phyloP scores from a whole-genome alignment of 2,797 vertebrate genomes.

The Spinus olivaceus region DNA sequence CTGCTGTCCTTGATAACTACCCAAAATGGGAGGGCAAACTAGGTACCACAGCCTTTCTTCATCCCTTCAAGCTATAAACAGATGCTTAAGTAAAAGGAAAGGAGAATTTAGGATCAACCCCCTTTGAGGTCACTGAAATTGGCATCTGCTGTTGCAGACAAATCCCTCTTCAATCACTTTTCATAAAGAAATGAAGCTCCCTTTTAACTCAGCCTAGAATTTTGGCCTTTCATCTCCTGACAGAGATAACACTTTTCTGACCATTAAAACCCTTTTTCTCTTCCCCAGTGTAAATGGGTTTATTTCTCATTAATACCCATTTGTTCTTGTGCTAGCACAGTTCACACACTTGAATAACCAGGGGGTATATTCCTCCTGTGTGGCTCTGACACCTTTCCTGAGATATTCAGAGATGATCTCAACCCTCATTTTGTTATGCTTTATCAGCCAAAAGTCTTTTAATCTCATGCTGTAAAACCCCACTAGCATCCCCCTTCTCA shows the following conservation, averaged over 20 bases:
- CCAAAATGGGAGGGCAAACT: neutral
- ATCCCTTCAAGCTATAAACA: neutral
- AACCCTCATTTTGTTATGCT: neutral
- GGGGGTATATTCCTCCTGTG: neutral
- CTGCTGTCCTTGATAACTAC: neutral
- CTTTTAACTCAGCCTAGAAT: constrained; percentile 6
- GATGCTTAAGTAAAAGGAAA: neutral
- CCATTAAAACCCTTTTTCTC: neutral
- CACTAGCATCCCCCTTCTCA: neutral
- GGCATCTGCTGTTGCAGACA: neutral
- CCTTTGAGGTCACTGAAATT: neutral
- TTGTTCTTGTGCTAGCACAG: neutral
- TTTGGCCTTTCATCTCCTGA: constrained; percentile 10
- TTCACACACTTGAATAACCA: neutral
- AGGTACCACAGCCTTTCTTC: neutral
- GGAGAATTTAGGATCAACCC: neutral
- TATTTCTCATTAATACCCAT: constrained; percentile 14
- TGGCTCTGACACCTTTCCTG: neutral
- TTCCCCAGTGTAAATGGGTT: neutral
- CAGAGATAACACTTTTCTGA: neutral
- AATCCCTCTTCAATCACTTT: neutral
- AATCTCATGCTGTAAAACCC: neutral
- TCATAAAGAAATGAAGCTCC: neutral
- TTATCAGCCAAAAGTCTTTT: constrained; percentile 10
- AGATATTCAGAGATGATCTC: neutral